A percentile compares a stretch with the other conserved stretches of the same genome.
phyloP scores from a whole-genome alignment of 1,140 invertebrate species.

The Ostrea denselamellosa region DNA sequence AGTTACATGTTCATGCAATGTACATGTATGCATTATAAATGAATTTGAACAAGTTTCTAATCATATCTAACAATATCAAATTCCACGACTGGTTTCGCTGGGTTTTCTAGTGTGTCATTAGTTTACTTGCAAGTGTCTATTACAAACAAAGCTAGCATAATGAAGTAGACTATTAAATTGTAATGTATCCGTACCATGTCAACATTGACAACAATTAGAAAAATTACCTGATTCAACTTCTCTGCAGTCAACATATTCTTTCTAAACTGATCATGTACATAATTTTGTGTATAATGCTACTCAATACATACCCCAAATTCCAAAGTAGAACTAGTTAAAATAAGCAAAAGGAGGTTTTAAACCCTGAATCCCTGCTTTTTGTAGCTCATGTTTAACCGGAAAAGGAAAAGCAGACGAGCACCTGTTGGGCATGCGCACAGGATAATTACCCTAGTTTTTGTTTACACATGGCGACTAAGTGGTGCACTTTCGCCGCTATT shows the following conservation, averaged over 20 bases:
- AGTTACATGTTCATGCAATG: too few species aligned
- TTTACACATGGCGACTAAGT: conserved; percentile 55
- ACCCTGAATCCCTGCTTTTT: background rate
- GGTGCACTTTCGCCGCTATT: conserved; percentile 43
- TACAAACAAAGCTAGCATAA: too few species aligned
- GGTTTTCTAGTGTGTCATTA: too few species aligned
- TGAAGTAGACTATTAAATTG: too few species aligned
- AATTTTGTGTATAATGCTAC: background rate
- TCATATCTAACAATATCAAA: too few species aligned
- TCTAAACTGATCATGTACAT: background rate
- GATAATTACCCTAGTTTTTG: conserved; percentile 37
- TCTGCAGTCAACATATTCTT: background rate
- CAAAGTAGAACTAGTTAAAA: background rate
- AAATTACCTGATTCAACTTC: background rate
- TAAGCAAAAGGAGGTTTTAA: background rate
- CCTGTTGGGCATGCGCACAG: conserved; percentile 44
- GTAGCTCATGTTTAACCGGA: conserved; percentile 41
- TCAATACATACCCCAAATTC: background rate
- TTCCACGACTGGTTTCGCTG: too few species aligned
- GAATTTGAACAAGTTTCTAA: too few species aligned
- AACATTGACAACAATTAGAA: background rate
- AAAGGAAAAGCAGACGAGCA: conserved; percentile 46
- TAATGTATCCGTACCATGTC: background rate
- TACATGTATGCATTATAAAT: too few species aligned
- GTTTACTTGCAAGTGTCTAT: too few species aligned